Conservation (phyloP, 2,113 vertebrate species). For the Garra rufa region DNA sequence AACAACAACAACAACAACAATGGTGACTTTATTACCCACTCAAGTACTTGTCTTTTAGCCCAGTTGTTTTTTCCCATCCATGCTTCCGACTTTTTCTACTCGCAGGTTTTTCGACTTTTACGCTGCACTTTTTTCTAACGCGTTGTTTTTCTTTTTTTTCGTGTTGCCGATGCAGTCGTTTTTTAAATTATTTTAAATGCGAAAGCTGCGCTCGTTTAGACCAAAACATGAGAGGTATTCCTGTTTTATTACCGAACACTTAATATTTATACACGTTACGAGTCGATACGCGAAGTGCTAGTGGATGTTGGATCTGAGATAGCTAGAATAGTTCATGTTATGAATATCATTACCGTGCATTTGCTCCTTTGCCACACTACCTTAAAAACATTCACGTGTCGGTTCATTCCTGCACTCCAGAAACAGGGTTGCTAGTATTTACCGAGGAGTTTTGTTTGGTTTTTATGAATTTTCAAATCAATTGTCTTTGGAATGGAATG, state of each 20-base stretch:
- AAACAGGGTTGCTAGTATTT: conserved; percentile 25
- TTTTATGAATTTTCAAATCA: no score
- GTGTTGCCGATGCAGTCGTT: conserved; percentile 57
- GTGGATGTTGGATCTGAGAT: conserved; percentile 52
- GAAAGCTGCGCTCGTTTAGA: conserved; percentile 48
- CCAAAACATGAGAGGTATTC: conserved; percentile 53
- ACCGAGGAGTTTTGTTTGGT: no score
- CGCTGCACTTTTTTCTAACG: conserved; percentile 79
- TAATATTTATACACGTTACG: conserved; percentile 57
- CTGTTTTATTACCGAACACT: conserved; percentile 43
- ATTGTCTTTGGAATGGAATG: no score
- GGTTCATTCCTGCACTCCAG: conserved; percentile 37
- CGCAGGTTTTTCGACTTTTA: conserved; percentile 79
- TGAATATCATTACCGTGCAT: conserved; percentile 48
- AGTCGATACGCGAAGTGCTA: conserved; percentile 41
- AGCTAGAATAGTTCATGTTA: conserved; percentile 56
- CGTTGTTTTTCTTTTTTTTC: no score
- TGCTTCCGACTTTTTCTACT: conserved; percentile 68
- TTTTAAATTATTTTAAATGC: conserved; percentile 44
- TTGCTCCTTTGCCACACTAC: conserved; percentile 25
- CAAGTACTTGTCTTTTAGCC: conserved; percentile 73
- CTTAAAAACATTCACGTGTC: conserved; percentile 41
- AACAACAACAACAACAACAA: conserved; percentile 64
- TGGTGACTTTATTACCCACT: conserved; percentile 61
- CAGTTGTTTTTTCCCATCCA: conserved; percentile 31